Evolutionary conservation across 2,113 vertebrate species (phyloP).

Genomic region (Charadrius vociferus): DNA sequence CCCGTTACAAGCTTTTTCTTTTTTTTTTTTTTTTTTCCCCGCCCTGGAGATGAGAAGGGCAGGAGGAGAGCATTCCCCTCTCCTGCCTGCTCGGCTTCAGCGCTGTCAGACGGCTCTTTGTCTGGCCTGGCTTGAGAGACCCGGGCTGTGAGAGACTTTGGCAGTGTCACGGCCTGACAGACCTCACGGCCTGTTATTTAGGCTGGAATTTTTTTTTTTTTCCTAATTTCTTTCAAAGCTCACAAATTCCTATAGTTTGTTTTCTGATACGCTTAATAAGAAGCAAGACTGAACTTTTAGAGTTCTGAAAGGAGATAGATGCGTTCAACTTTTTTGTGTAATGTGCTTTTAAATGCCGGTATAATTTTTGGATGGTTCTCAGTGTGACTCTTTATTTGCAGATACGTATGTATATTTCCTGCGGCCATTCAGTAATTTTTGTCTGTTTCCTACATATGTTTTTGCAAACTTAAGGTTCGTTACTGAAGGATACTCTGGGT

Average conservation of each 20-base stretch:
- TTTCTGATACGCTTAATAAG: background rate
- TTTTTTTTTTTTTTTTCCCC: background rate
- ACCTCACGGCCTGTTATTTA: background rate
- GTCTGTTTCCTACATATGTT: background rate
- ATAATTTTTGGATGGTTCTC: background rate
- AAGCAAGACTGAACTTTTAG: background rate
- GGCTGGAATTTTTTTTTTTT: background rate
- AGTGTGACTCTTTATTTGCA: background rate
- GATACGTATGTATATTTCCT: background rate
- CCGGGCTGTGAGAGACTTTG: background rate
- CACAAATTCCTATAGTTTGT: background rate
- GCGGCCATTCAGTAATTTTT: background rate
- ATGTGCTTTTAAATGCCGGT: background rate
- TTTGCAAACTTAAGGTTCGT: background rate
- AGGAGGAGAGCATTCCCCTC: background rate
- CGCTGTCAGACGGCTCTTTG: constrained; percentile 41
- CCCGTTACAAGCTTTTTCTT: background rate
- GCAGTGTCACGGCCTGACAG: background rate
- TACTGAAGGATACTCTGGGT: background rate
- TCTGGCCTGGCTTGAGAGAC: background rate
- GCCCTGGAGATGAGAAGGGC: background rate
- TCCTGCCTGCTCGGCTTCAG: background rate
- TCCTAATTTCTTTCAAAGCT: background rate
- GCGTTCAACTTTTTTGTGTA: background rate
- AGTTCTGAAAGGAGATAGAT: background rate